Conservation (phyloP, 2,888 invertebrate species). For the Scelioninae gen. 2 region DNA sequence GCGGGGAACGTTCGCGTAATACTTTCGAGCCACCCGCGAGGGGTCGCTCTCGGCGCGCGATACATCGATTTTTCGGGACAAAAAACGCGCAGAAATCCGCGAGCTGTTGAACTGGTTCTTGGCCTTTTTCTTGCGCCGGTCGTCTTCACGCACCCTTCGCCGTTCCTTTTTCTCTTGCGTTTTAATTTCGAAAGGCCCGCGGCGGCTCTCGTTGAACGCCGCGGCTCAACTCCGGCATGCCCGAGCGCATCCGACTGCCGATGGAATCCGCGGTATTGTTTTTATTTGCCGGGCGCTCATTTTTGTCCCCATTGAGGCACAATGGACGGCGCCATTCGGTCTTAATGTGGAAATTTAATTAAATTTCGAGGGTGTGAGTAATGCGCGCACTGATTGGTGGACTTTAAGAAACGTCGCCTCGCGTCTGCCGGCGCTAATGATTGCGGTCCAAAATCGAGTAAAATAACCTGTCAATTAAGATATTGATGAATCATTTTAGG, state of each 20-base stretch:
- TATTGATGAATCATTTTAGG: too few relatives aligned
- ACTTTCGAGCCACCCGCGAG: background rate
- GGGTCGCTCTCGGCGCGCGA: background rate
- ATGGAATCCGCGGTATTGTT: conserved; percentile 36
- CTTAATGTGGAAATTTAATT: conserved; percentile 17
- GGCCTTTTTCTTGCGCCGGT: conserved; percentile 29
- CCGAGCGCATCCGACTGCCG: conserved; percentile 1
- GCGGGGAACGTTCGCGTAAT: conserved; percentile 1
- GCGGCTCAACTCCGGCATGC: conserved; percentile 18
- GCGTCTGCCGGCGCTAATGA: background rate
- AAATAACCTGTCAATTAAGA: too few relatives aligned
- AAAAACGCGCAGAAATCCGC: background rate
- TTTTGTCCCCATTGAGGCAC: conserved; percentile 13
- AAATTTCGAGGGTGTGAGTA: background rate
- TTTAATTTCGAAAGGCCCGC: conserved; percentile 41
- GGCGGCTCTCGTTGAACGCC: conserved; percentile 39
- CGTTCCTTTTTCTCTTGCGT: conserved; percentile 16
- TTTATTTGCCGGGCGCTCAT: conserved; percentile 26
- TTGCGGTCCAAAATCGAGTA: too few relatives aligned
- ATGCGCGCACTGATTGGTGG: background rate
- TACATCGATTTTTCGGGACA: conserved; percentile 18
- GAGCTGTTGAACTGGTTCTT: too few relatives aligned
- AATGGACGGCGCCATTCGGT: conserved; percentile 3
- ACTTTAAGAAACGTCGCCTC: background rate
- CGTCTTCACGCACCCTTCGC: conserved; percentile 5